Conservation (phyloP, 2,888 invertebrate genomes). For the Agelastica alni region DNA sequence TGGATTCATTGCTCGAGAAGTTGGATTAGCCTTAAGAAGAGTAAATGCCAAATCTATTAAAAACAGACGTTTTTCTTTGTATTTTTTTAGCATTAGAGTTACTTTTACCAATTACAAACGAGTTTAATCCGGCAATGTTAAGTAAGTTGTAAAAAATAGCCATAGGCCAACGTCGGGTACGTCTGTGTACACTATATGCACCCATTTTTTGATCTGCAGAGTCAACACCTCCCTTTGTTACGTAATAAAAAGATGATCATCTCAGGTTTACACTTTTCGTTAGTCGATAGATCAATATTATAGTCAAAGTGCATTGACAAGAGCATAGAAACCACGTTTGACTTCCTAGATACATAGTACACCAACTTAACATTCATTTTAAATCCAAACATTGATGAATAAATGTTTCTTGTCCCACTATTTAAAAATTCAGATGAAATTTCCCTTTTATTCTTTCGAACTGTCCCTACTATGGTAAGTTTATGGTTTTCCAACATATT, state of each 20-base stretch:
- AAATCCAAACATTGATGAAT: background rate
- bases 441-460: conserved; percentile 2
- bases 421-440: conserved; percentile 1
- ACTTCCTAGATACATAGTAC: background rate
- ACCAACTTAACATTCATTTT: background rate
- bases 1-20: too few species aligned
- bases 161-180: too few species aligned
- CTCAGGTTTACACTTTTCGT: background rate
- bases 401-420: background rate
- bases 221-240: too few species aligned
- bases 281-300: too few species aligned
- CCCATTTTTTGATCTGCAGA: too few species aligned
- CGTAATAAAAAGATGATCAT: background rate
- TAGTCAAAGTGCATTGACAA: background rate
- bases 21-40: too few species aligned
- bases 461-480: conserved; percentile 1
- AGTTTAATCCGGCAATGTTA: too few species aligned
- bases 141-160: too few species aligned
- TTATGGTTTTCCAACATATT: background rate
- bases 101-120: background rate
- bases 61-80: background rate
- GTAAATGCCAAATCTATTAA: too few species aligned
- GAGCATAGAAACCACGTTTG: too few species aligned
- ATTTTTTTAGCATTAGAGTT: background rate
- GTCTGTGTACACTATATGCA: too few species aligned